Evolutionary conservation across 2,113 vertebrate species (phyloP).

Genomic region (Chauna torquata): DNA sequence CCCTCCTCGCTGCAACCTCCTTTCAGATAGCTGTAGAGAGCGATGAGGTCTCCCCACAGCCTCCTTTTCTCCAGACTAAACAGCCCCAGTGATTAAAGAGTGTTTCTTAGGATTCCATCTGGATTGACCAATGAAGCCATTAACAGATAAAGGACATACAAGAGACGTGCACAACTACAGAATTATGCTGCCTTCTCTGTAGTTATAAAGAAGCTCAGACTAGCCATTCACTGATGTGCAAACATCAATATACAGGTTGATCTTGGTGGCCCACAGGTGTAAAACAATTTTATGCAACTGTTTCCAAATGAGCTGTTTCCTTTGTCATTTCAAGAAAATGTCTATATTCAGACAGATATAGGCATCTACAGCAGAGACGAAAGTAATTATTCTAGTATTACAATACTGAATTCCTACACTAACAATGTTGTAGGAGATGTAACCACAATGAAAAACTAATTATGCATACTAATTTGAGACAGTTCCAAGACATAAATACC

Average conservation of each 20-base stretch:
- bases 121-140: neutral
- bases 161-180: neutral
- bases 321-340: neutral
- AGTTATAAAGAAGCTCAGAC: neutral
- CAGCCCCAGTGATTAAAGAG: neutral
- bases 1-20: neutral
- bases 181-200: neutral
- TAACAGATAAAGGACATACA: neutral
- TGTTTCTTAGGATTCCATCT: neutral
- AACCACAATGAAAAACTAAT: neutral
- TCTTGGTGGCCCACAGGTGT: neutral
- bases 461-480: neutral
- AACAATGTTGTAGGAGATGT: neutral
- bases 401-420: neutral
- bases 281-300: slow-evolving; percentile 14
- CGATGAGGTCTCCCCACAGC: neutral
- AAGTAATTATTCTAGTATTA: neutral
- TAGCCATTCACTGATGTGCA: neutral
- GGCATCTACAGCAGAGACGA: neutral
- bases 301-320: slow-evolving; percentile 23
- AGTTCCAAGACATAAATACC: neutral
- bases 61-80: neutral
- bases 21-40: neutral
- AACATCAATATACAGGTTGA: neutral
- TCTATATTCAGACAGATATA: neutral